A percentile compares a stretch with the other conserved stretches of the same genome.
These are phyloP conservation scores for Deilephila porcellus DNA, from an alignment of 2,888 invertebrate genomes.

Conservation along the genomic window DNA sequence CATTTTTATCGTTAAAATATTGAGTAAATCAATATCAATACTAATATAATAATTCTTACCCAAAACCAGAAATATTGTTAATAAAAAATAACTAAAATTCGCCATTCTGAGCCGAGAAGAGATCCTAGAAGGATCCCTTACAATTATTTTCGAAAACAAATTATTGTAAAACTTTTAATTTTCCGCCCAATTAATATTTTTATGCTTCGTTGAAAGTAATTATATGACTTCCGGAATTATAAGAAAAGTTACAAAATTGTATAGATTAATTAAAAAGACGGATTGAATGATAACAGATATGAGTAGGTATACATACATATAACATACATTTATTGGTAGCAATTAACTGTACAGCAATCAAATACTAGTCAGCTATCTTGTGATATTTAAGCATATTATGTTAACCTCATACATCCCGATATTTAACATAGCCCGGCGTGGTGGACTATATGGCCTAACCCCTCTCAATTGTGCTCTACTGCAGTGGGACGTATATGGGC, in stretches of 20 bases:
- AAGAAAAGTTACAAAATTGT: not conserved
- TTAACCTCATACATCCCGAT: too few species aligned
- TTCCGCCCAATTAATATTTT: slow-evolving; percentile 51
- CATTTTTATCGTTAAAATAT: not conserved
- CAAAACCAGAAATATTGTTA: slow-evolving; percentile 46
- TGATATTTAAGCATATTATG: too few species aligned
- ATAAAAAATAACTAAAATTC: slow-evolving; percentile 45
- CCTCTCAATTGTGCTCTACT: too few species aligned
- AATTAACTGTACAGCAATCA: too few species aligned
- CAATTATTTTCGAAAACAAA: slow-evolving; percentile 41
- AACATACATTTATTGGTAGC: not conserved
- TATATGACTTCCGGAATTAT: slow-evolving; percentile 3
- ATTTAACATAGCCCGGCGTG: too few species aligned
- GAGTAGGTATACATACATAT: not conserved
- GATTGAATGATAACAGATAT: not conserved
- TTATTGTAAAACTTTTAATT: slow-evolving; percentile 45
- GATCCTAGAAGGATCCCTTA: slow-evolving; percentile 56
- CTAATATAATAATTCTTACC: slow-evolving; percentile 49
- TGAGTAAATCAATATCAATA: not conserved
- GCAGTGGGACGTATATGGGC: too few species aligned
- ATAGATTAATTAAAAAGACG: not conserved
- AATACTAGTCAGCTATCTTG: too few species aligned
- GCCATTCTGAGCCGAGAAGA: slow-evolving; percentile 51
- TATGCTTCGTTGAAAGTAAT: slow-evolving; percentile 48
- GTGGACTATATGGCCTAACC: too few species aligned